Evolutionary conservation across 1,140 invertebrate species (phyloP).

Genomic region (Seison nebaliae): DNA sequence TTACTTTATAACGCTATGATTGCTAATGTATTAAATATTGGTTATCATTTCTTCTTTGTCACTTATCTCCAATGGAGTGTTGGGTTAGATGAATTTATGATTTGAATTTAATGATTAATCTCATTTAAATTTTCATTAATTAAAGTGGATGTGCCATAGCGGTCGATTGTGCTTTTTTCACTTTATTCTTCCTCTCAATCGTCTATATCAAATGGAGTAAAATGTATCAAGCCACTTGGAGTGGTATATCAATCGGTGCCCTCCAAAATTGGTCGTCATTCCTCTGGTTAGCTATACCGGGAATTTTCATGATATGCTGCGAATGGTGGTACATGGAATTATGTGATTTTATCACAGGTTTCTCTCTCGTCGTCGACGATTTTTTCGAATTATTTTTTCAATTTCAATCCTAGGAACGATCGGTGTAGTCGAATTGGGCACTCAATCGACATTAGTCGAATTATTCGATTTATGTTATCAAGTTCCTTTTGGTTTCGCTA

Average conservation of each 20-base stretch:
- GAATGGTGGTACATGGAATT: constrained; percentile 12
- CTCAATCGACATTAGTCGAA: not conserved
- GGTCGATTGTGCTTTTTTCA: constrained; percentile 2
- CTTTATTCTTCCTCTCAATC: not conserved
- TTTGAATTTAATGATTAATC: no score
- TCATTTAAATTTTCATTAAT: not conserved
- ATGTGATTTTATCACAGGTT: constrained; percentile 3
- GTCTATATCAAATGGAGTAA: constrained; percentile 4
- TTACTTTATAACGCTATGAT: no score
- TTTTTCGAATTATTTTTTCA: not conserved
- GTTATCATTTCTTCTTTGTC: no score
- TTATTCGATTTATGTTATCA: not conserved
- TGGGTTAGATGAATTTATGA: no score
- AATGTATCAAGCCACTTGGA: constrained; percentile 6
- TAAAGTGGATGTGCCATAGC: constrained; percentile 6
- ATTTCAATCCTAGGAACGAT: not conserved
- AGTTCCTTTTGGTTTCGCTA: constrained; percentile 4
- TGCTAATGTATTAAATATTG: no score
- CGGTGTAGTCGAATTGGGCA: not conserved
- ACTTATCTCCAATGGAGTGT: no score
- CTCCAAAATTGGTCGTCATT: constrained; percentile 7
- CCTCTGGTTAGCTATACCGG: constrained; percentile 9
- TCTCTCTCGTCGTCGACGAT: not conserved
- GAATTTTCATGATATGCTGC: constrained; percentile 4
- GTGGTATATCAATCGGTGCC: constrained; percentile 7